Evolutionary conservation across 2,113 vertebrate species (phyloP).

Genomic region (Noturus placidus): DNA sequence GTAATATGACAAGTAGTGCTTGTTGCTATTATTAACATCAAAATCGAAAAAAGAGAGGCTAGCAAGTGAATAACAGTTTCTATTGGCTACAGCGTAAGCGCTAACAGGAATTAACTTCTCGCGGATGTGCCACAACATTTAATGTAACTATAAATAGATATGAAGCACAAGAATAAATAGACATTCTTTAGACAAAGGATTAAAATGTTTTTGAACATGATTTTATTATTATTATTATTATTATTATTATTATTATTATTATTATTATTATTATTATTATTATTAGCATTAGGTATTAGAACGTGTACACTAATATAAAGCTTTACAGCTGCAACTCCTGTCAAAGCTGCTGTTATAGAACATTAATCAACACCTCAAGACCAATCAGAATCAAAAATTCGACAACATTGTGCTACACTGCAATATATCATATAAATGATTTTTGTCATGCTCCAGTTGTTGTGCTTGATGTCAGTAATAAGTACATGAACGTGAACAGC

Average conservation of each 20-base stretch:
- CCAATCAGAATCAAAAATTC: not conserved
- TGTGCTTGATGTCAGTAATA: conserved; percentile 9
- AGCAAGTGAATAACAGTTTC: not conserved
- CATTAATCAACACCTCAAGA: not conserved
- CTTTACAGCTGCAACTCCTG: not conserved
- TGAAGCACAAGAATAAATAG: not conserved
- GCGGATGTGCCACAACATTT: not conserved
- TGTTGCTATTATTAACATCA: no score
- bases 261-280: not conserved
- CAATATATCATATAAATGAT: conserved; percentile 10
- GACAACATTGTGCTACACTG: not conserved
- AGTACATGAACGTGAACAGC: conserved; percentile 4
- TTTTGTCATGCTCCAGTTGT: conserved; percentile 2
- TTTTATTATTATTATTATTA: no score
- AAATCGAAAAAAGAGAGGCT: not conserved
- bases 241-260: not conserved
- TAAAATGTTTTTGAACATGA: not conserved
- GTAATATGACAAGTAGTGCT: not conserved
- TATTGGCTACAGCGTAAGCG: not conserved
- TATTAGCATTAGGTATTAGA: not conserved
- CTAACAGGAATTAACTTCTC: not conserved
- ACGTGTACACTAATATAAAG: not conserved
- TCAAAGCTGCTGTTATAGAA: not conserved
- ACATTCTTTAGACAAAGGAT: no score
- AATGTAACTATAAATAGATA: not conserved